Percentiles rank a stretch among this genome's conserved stretches.
Evolutionary conservation across 2,113 vertebrate species (phyloP).

Genomic region (Neodontobutis hainanensis): DNA sequence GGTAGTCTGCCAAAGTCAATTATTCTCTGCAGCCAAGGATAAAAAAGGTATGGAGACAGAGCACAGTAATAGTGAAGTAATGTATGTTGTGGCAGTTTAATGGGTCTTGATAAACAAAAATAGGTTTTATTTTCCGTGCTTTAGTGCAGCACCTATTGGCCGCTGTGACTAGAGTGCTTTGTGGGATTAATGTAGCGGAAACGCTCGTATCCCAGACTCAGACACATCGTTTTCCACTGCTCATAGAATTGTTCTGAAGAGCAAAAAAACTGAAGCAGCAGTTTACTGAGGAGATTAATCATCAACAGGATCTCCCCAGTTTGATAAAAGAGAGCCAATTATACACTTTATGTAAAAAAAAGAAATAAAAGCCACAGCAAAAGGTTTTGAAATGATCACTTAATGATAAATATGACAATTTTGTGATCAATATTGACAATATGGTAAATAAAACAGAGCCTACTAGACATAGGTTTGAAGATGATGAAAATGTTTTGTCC

Average conservation of each 20-base stretch:
- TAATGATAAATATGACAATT: not conserved
- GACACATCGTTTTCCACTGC: slow-evolving; percentile 9
- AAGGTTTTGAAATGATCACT: slow-evolving; percentile 18
- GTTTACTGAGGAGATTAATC: slow-evolving; percentile 25
- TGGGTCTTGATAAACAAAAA: slow-evolving; percentile 44
- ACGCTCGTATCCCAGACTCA: slow-evolving; percentile 20
- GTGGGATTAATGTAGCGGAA: slow-evolving; percentile 39
- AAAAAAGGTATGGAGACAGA: slow-evolving; percentile 31
- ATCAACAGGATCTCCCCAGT: not conserved
- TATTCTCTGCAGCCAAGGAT: slow-evolving; percentile 5
- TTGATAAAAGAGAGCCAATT: slow-evolving; percentile 11
- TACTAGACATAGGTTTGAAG: no score
- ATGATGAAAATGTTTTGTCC: no score
- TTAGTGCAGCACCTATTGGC: slow-evolving; percentile 8
- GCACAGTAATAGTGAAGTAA: slow-evolving; percentile 37
- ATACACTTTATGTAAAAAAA: slow-evolving; percentile 4
- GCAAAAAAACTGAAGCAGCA: not conserved
- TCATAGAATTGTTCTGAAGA: slow-evolving; percentile 8
- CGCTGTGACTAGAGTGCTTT: slow-evolving; percentile 10
- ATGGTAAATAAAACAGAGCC: no score
- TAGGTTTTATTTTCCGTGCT: slow-evolving; percentile 13
- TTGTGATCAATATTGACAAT: no score
- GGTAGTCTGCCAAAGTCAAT: slow-evolving; percentile 24
- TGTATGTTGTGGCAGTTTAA: slow-evolving; percentile 40
- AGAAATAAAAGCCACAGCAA: slow-evolving; percentile 2